Evolutionary conservation across 2,888 invertebrate genomes (phyloP), one percentile per base, ranked within the genome.

Genomic region (Drosophila multiciliata): DNA sequence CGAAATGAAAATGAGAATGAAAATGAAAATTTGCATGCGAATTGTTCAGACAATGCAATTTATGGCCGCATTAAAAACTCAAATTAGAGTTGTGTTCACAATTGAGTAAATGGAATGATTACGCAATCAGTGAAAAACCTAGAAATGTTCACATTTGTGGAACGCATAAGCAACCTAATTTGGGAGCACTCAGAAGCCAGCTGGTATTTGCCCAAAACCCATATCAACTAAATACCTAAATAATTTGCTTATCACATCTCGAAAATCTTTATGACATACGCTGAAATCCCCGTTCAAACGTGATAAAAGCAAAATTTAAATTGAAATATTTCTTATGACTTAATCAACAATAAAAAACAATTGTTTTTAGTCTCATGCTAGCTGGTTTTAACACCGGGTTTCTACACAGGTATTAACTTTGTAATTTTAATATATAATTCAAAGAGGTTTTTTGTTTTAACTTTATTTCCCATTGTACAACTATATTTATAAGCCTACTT

Each of bases 31-130:
- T 63, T 66, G 62, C 68, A 80, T 67, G 69, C 40, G 38, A 71
- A 52, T 78, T 68, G 40, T 57, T 35, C 48, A 61, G 36, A 78
- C 74, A 78, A 78, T 77, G 82, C 62, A 75, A 79, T 65, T 75
- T 65, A 45, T 75, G 59, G 57, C 49, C 52, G 40, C 45, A 50
- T 50, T 53, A 36, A 50, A 65, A 75, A 75, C 48, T 50, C 61
- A 63, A 77, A 78, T 82, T 65, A 35, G 60, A 70, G 57, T 73
- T 64, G 42, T 33, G 68, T 65, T 77, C 52, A 49, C 60, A 77
- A 71, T 57, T 57, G 36, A 58, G 57, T 32, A 40, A 26, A 32
- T 65, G 26, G 42, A 17, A 55, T 59, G 42, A 55, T 67, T 48
- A 36, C 35, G 32, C 29, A 74, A 60, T 75, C 45, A 45, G 48